A percentile compares a stretch with the other conserved stretches of the same genome.
These are phyloP conservation scores for Drosophila sproati DNA, from an alignment of 1,140 invertebrate genomes.

Conservation along the genomic window DNA sequence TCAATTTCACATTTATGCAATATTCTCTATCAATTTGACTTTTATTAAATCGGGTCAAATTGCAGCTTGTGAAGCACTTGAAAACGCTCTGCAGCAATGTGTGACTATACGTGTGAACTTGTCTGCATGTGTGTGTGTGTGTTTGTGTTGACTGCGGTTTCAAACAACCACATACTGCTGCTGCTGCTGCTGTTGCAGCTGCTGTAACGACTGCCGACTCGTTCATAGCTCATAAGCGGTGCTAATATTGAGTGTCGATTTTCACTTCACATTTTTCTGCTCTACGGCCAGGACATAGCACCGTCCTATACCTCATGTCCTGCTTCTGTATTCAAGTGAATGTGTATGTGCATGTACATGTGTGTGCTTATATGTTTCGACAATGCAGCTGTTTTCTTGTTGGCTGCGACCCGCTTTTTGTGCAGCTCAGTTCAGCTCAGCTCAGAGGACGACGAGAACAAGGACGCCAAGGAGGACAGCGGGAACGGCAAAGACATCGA, in stretches of 20 bases:
- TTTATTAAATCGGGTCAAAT: constrained; percentile 52
- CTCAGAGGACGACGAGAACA: neutral
- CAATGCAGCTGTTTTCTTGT: constrained; percentile 66
- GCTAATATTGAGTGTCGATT: constrained; percentile 81
- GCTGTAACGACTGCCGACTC: constrained; percentile 45
- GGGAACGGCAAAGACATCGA: neutral
- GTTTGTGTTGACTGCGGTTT: constrained; percentile 34
- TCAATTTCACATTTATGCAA: constrained; percentile 31
- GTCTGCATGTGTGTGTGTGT: constrained; percentile 16
- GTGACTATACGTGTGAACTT: neutral
- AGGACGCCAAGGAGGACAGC: neutral
- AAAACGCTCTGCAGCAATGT: neutral
- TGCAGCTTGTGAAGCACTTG: constrained; percentile 30
- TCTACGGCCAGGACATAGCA: constrained; percentile 63
- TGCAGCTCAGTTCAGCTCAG: constrained; percentile 8
- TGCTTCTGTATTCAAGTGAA: neutral
- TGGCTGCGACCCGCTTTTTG: constrained; percentile 67
- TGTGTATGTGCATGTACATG: constrained; percentile 5
- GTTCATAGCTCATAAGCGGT: constrained; percentile 78
- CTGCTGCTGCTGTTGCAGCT: constrained; percentile 13
- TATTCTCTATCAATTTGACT: constrained; percentile 34
- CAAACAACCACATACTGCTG: constrained; percentile 18
- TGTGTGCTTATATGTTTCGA: constrained; percentile 35
- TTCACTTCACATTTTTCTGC: constrained; percentile 59
- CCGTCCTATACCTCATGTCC: constrained; percentile 28